phyloP scores from a whole-genome alignment of 2,113 vertebrate species.

The Copsychus sechellarum region DNA sequence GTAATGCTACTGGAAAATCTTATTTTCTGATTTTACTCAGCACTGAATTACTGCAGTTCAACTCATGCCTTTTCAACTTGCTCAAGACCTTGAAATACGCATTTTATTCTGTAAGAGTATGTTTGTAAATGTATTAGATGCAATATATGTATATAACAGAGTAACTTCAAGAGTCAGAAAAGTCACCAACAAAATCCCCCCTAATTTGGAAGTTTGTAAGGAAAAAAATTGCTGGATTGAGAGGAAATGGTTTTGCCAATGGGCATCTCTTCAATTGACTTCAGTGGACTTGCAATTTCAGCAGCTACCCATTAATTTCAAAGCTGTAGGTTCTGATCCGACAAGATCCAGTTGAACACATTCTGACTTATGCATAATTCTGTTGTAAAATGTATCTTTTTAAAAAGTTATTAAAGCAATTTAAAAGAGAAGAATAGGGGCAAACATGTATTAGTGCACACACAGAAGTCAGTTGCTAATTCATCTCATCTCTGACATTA shows the following conservation, averaged over 20 bases:
- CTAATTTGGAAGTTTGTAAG: neutral
- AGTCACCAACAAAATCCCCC: neutral
- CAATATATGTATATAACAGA: neutral
- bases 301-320: neutral
- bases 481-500: neutral
- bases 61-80: neutral
- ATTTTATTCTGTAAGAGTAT: neutral
- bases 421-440: neutral
- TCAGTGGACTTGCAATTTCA: neutral
- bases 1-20: neutral
- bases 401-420: neutral
- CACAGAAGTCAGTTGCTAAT: neutral
- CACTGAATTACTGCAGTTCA: neutral
- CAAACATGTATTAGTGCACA: neutral
- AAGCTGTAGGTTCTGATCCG: neutral
- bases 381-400: neutral
- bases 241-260: neutral
- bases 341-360: neutral
- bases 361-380: neutral
- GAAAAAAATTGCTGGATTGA: neutral
- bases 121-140: neutral
- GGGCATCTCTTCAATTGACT: neutral
- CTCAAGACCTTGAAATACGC: neutral
- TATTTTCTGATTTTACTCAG: neutral
- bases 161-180: neutral